Evolutionary conservation across 64 coral and sea anemone genomes (phyloP), one percentile per base, ranked within the genome.

Genomic region (Montipora capricornis): DNA sequence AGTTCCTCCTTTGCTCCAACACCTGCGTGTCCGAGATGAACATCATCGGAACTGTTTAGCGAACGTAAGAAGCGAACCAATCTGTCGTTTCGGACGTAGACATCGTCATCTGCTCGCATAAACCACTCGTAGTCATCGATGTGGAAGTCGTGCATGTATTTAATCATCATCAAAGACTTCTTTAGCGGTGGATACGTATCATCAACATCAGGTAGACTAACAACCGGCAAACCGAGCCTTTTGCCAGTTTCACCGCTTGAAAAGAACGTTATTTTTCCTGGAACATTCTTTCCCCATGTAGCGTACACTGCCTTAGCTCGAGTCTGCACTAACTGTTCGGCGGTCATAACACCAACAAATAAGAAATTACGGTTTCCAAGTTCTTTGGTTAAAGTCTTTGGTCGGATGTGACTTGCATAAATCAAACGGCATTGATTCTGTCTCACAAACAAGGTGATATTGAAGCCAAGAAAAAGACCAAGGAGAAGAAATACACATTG

Each of bases 131-230:
- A 98, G 0, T 96, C 77, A 73, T 98, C 94, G 69, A 98, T 94
- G 62, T 96, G 95, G 78, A 96, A 84, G 75, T 98, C 97, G 16
- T 98, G 89, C 87, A 98, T 96, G 73, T 98, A 98, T 98, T 96
- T 98, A 55, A 98, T 89, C 97, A 98, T 98, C 87, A 95, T 93
- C 73, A 98, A 89, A 20, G 97, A 98, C 46, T 98, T 98, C 58
- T 90, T 93, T 16, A 96, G 94, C 0, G 97, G 97, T 17, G 97
- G 97, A 82, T 98, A 95, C 1, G 92, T 90, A 66, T 98, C 91
- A 85, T 98, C 97, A 2, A 97, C 95, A 10, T 88, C 89, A 17
- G 84, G 89, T 69, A 97, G 74, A 91, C 88, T 97, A 2, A 95
- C 88, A 48, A 98, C 52, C 29, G 97, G 94, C 16, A 98, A 68